Evolutionary conservation across 2,113 vertebrate species (phyloP), one percentile per base, ranked within the genome.

Genomic region (Calidris pygmaea): DNA sequence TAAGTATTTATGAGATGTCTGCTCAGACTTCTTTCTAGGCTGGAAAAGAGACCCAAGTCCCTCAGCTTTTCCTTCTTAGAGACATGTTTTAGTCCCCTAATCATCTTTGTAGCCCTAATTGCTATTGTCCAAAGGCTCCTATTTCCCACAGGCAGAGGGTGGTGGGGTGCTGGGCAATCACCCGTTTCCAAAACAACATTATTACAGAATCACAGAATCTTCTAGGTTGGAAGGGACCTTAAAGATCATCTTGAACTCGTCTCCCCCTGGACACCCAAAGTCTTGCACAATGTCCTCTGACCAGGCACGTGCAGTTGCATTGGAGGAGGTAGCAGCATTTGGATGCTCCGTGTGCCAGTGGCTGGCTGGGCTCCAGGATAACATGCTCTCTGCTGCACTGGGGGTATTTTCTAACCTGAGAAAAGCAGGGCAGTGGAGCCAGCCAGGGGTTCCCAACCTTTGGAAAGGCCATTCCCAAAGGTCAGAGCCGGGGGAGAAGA

Each of bases 351-450:
- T 30, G 66, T 48, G 70, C 56, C 2, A 9, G 29, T 39, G 62
- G 35, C 62, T 41, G 50, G 6, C 71, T 62, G 70, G 24, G 29
- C 43, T 93, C 24, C 45, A 65, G 76, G 35, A 6, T 7, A 13
- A 41, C 3, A 3, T 1, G 0, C 2, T 60, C n/a, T 32, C 14
- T 3, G 5, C 18, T 12, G 63, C 14, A 2, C 74, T 15, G 14
- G 6, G 22, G 24, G 1, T 72, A 14, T 37, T 74, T 66, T 35
- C 65, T 58, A 45, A 55, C 41, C 6, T 1, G 1, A 3, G 4
- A 5, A 12, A 85, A 23, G 14, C 5, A 14, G 35, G 39, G 34
- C 24, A 45, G 65, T 13, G 16, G 63, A 85, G 66, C 23, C 32
- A 79, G 48, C 6, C 66, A 62, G 50, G 39, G 29, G 3, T 14